Base-by-base conservation (phyloP, 2,888 invertebrate genomes). In the Rotaria macrura region DNA sequence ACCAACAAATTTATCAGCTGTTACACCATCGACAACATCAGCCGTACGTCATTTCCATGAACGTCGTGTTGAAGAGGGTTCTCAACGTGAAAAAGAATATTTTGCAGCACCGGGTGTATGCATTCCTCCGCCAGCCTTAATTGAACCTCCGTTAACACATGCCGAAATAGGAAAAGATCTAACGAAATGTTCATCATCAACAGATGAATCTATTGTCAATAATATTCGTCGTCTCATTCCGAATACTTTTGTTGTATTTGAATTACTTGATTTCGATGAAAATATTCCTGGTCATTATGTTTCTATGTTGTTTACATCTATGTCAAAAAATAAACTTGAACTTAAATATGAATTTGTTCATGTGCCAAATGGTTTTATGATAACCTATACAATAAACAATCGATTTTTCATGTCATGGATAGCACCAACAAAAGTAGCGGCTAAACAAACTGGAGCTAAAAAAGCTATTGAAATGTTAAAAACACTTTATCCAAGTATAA, bases 11-110 rank as follows among this genome's bases (percentile, higher is more conserved):
- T 6, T 65, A 65, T 65, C 65, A 7, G 65, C 65, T 65, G 79
- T 79, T 25, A 79, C 79, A 43, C 1, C 43, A 25, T 40, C 40
- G 4, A n/a, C 79, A 79, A 79, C 79, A 79, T 79, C 79, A 40
- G 79, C 79, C 25, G n/a, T 79, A 43, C 79, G 79, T 43, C n/a
- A 79, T 79, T 79, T 79, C 43, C 79, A 79, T 79, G 79, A 79
- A 79, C 79, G 79, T 79, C 65, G 65, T 34, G 34, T 65, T 34
- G 65, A 65, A 65, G 65, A 65, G 38, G 65, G 65, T 34, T 20
- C 34, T 3, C 65, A 65, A 14, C 65, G 65, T 65, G 65, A 65
- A 65, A 14, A 34, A 65, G 65, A 65, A 65, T 65, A 38, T 34
- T 20, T 34, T 34, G 6, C 65, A 20, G 7, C 34, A 34, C 17